Conservation (phyloP, 1,140 invertebrate genomes). For the Delia radicum region DNA sequence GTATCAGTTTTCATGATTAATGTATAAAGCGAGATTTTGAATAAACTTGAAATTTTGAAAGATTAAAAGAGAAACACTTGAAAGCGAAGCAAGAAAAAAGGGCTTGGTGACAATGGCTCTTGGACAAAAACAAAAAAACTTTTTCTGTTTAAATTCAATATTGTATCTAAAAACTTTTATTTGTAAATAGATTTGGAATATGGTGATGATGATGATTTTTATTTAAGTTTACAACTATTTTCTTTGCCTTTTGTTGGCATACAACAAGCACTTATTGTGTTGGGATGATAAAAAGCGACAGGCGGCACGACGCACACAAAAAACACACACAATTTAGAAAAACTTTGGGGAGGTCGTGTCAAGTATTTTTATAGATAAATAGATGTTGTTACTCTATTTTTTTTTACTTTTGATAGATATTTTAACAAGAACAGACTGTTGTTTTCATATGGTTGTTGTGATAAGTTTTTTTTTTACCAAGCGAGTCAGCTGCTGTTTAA, state of each 20-base stretch:
- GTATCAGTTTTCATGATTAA: constrained; percentile 46
- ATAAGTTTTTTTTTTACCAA: not conserved
- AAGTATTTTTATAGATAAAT: not conserved
- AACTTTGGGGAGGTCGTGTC: constrained; percentile 28
- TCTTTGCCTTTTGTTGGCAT: not conserved
- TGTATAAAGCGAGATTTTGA: not conserved
- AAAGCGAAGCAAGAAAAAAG: not conserved
- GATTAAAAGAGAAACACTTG: not conserved
- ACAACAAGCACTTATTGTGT: not conserved
- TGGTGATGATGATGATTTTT: too few species aligned
- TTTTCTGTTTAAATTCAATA: not conserved
- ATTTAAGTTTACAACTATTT: too few species aligned
- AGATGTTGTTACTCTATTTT: not conserved
- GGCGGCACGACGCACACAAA: not conserved
- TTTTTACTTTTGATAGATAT: not conserved
- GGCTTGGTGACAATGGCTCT: not conserved
- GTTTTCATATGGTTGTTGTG: not conserved
- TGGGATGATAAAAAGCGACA: not conserved
- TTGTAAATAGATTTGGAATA: too few species aligned
- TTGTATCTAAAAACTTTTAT: too few species aligned
- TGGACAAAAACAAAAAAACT: not conserved
- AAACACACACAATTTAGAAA: constrained; percentile 3
- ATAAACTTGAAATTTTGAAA: not conserved
- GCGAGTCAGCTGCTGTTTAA: too few species aligned
- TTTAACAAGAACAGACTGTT: not conserved